Conservation (phyloP, 2,888 invertebrate species). For the Sinohyriopsis cumingii region DNA sequence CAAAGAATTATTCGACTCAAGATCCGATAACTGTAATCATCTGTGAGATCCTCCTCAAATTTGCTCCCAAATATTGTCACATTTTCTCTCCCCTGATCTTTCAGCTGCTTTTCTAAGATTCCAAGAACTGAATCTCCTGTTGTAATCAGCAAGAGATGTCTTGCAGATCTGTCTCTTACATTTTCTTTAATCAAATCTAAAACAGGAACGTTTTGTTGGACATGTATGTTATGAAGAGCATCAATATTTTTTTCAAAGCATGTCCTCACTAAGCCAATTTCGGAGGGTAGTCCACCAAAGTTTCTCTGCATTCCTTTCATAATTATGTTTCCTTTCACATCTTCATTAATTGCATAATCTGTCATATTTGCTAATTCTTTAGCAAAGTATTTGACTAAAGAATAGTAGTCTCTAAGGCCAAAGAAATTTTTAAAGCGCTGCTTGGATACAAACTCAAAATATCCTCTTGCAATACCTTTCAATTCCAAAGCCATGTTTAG, state of each 20-base stretch:
- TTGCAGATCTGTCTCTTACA: constrained; percentile 31
- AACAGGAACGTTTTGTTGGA: constrained; percentile 10
- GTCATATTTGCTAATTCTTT: neutral
- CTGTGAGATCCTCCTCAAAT: constrained; percentile 53
- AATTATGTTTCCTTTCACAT: constrained; percentile 18
- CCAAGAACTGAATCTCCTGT: constrained; percentile 45
- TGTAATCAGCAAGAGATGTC: constrained; percentile 49
- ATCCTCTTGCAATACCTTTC: constrained; percentile 18
- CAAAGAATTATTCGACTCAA: constrained; percentile 52
- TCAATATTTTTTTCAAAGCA: neutral
- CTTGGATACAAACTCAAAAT: constrained; percentile 15
- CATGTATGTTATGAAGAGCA: neutral
- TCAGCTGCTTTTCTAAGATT: constrained; percentile 34
- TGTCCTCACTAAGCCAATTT: constrained; percentile 17
- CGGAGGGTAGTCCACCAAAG: constrained; percentile 45
- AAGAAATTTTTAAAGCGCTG: constrained; percentile 40
- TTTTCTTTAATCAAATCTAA: constrained; percentile 42
- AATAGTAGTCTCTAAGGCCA: constrained; percentile 44
- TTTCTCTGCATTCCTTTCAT: constrained; percentile 45
- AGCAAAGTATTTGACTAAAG: constrained; percentile 29
- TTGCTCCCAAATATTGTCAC: constrained; percentile 54
- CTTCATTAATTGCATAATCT: neutral
- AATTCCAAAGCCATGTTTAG: constrained; percentile 8
- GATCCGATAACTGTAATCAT: constrained; percentile 52
- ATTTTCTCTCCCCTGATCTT: constrained; percentile 24